phyloP scores from a whole-genome alignment of 2,888 invertebrate genomes.

The Ormia ochracea region DNA sequence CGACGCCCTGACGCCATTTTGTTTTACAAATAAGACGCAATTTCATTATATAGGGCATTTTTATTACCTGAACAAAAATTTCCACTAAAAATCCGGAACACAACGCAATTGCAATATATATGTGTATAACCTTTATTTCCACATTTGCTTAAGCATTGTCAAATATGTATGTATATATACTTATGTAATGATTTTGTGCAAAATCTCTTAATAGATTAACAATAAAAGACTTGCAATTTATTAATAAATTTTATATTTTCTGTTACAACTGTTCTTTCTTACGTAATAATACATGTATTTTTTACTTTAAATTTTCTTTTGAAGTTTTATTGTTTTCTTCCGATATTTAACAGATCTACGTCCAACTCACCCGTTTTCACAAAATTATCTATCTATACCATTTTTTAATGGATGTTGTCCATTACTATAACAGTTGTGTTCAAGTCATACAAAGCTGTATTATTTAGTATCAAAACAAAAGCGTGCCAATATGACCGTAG shows the following conservation, averaged over 20 bases:
- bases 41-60: constrained; percentile 36
- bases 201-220: constrained; percentile 58
- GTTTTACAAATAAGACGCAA: constrained; percentile 15
- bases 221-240: constrained; percentile 59
- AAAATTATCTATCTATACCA: constrained; percentile 56
- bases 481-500: too few species aligned
- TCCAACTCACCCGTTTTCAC: constrained; percentile 66
- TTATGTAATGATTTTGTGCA: constrained; percentile 25
- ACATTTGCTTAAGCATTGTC: neutral
- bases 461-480: neutral
- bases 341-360: constrained; percentile 55
- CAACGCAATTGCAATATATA: neutral
- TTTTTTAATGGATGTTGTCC: neutral
- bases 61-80: neutral
- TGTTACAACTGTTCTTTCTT: constrained; percentile 38
- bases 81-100: neutral
- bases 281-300: constrained; percentile 18
- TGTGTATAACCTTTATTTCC: neutral
- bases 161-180: neutral
- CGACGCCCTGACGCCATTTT: neutral
- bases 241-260: constrained; percentile 43
- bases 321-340: constrained; percentile 20
- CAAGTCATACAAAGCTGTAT: neutral
- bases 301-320: too few species aligned
- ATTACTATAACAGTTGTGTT: constrained; percentile 25